These are phyloP conservation scores for Clivina fossor DNA, from an alignment of 2,888 invertebrate species.

Conservation along the genomic window DNA sequence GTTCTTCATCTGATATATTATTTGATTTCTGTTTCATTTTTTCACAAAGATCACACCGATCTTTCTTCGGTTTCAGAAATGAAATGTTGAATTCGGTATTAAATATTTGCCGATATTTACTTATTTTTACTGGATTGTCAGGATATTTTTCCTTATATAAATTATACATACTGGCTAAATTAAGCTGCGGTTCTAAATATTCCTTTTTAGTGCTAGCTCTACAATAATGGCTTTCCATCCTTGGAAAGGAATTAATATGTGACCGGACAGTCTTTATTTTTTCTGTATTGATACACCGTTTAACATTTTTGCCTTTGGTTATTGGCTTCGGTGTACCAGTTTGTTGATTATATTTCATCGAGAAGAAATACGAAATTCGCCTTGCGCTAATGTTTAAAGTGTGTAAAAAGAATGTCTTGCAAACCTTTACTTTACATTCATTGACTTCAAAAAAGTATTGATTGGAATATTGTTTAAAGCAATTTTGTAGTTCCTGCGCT, in stretches of 20 bases:
- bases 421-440: slow-evolving; percentile 9
- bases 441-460: slow-evolving; percentile 26
- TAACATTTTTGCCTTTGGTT: slow-evolving; percentile 13
- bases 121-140: slow-evolving; percentile 11
- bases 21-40: slow-evolving; percentile 4
- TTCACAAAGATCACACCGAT: slow-evolving; percentile 23
- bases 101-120: slow-evolving; percentile 21
- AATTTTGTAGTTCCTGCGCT: background rate
- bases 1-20: background rate
- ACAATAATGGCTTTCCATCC: slow-evolving; percentile 25
- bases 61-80: slow-evolving; percentile 27
- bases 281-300: slow-evolving; percentile 4
- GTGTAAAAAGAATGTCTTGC: slow-evolving; percentile 12
- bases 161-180: slow-evolving; percentile 19
- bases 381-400: slow-evolving; percentile 17
- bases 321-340: slow-evolving; percentile 2
- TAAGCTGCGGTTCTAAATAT: slow-evolving; percentile 25
- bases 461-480: background rate
- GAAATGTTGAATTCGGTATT: slow-evolving; percentile 19
- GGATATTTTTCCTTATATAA: slow-evolving; percentile 10
- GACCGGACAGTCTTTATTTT: slow-evolving; percentile 9
- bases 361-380: slow-evolving; percentile 18
- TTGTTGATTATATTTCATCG: slow-evolving; percentile 3
- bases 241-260: slow-evolving; percentile 19
- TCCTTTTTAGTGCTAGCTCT: slow-evolving; percentile 21